Conservation (phyloP, 2,797 vertebrate species). For the Enteromius radiatus region DNA sequence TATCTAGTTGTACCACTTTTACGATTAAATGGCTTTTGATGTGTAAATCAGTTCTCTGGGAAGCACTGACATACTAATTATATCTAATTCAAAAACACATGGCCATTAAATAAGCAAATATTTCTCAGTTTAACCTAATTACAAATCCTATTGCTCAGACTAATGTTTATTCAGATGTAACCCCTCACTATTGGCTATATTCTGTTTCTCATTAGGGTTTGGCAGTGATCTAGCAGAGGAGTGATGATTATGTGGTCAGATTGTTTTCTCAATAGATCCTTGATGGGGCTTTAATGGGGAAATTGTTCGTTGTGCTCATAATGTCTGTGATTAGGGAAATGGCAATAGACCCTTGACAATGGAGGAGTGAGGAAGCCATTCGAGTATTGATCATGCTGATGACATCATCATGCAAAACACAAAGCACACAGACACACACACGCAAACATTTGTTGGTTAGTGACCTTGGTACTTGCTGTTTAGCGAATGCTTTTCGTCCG, state of each 20-base stretch:
- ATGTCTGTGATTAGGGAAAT: constrained; percentile 51
- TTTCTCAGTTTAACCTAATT: constrained; percentile 51
- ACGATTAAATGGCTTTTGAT: neutral
- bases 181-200: constrained; percentile 35
- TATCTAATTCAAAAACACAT: constrained; percentile 37
- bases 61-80: constrained; percentile 29
- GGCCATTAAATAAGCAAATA: constrained; percentile 43
- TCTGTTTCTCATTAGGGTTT: constrained; percentile 59
- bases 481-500: neutral
- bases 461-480: constrained; percentile 18
- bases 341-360: constrained; percentile 31
- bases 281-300: constrained; percentile 41
- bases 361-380: constrained; percentile 1
- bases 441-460: neutral
- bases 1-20: neutral
- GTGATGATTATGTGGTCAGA: constrained; percentile 47
- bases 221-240: constrained; percentile 59
- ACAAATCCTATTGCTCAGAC: constrained; percentile 23
- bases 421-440: neutral
- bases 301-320: constrained; percentile 41
- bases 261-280: constrained; percentile 48
- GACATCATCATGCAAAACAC: constrained; percentile 8
- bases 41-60: constrained; percentile 17
- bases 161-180: constrained; percentile 38
- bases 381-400: constrained; percentile 19